Base-by-base conservation (phyloP, 2,113 vertebrate species). In the Plecturocebus donacophilus region DNA sequence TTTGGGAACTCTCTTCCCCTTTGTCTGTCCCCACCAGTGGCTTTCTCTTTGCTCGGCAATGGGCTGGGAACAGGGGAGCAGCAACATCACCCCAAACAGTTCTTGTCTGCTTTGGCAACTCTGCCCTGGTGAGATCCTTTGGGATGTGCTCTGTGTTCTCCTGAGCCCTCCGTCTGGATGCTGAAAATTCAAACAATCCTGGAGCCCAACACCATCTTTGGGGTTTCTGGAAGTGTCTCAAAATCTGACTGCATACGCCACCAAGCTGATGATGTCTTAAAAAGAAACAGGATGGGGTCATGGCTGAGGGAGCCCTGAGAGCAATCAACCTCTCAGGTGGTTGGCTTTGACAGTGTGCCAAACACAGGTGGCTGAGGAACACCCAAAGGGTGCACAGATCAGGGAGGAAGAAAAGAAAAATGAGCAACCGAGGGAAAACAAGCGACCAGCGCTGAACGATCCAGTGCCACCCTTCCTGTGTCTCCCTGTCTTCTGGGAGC, bases 171-270 rank as follows among this genome's bases (percentile, higher is more conserved):
- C 0, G 2, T n/a, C 35, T 45, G n/a, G 38, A 52, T 73, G 32
- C 79, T 52, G 66, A 20, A 58, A 11, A 30, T 16, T 11, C 42
- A 5, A 54, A 27, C 3, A 2, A 3, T 3, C 27, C 2, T 0
- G 0, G 2, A 45, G 35, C 89, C 86, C 42, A 13, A 2, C n/a
- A 2, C n/a, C 0, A 3, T 3, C 47, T 47, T 27, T 2, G 8
- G 27, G 19, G 64, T 25, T 27, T 38, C 83, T 7, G 38, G 2
- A 8, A 49, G 64, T 2, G 13, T 40, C 84, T 56, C 25, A 1
- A 1, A 0, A 3, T 14, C 5, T 0, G 47, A 21, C 7, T 0
- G 10, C 4, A 5, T 0, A 0, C 3, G 0, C 61, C 70, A 35
- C 0, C 14, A 14, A 9, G 47, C 25, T 0, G 9, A 5, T 0